Base-by-base conservation (phyloP, 2,888 invertebrate species). In the Cabera pusaria region DNA sequence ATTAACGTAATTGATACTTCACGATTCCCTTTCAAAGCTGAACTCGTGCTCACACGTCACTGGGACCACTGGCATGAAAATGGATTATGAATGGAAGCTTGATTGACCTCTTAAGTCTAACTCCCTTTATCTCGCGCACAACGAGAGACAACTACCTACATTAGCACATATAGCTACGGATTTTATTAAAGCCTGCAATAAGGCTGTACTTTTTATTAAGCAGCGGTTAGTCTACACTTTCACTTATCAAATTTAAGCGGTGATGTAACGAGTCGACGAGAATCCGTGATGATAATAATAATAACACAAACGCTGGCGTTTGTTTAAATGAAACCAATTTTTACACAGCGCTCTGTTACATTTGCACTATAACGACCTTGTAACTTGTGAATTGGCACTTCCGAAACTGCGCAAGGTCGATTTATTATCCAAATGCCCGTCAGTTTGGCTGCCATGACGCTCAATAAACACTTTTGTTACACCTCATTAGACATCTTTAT, bases 361-460 rank as follows among this genome's bases (percentile, higher is more conserved):
- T 47, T 47, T 49, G 40, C 49, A 59, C 59, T 57, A 52, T 46
- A 51, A 45, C 57, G 72, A 70, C 81, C 80, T 81, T 74, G 74
- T 52, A 43, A 64, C 64, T 61, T 63, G 65, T 65, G 64, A 74
- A 77, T 75, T 76, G 71, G 61, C 56, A 79, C 71, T 80, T 80
- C 80, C 77, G 70, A 80, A 77, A 64, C 52, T 49, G 50, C 57
- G 42, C 57, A 64, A 79, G 80, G 79, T 51, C 74, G 42, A 23
- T 46, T 42, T 39, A 56, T 59, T 59, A 62, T 56, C 51, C 51
- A 47, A 59, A 63, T 56, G 53, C 56, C 50, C 52, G 55, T 38
- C 46, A 48, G 48, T 39, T 36, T 34, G 24, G 31, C 34, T 14
- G 26, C 18, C 43, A 39, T 44, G 26, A 51, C 22, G 49, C 25